Evolutionary conservation across 2,888 invertebrate genomes (phyloP), one percentile per base, ranked within the genome.

Genomic region (Euzetes globulus): DNA sequence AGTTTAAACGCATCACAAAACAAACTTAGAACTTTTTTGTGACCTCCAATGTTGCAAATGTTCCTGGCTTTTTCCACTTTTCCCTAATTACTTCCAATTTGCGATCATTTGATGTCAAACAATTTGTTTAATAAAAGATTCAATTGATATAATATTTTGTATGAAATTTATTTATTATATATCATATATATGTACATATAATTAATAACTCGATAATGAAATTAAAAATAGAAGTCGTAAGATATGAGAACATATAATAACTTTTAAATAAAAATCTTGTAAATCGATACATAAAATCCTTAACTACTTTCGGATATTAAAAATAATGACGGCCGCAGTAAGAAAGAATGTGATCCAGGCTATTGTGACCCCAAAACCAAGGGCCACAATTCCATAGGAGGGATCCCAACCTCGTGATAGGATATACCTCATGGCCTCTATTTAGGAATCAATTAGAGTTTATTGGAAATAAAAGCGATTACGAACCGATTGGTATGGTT

Each of bases 371-470:
- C 92, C 83, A 81, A 91, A 89, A 0, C 93, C 94, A 73, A 84
- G 85, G 82, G 89, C 89, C 9, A 94, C 91, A 0, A 86, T 85
- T n/a, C 50, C 47, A 75, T 91, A 86, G 0, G 85, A 82, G 50
- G 92, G 84, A 0, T 87, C 82, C 85, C 89, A 88, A 0, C 92
- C 93, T 81, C 90, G 89, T 76, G 88, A 88, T 80, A 91, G 85
- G 73, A 93, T 86, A 79, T 88, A 88, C 76, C 94, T 84, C 73
- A 93, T 85, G 0, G 76, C 55, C 58, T 74, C 68, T 68, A 45
- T 22, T 15, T 5, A 19, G n/a, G 11, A 65, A 1, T 9, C 33
- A 27, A 63, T 22, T 17, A 6, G 3, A 45, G 13, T 22, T 4
- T 11, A 45, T 45, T 68, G 19, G 45, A 68, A 68, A 9, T 29